Evolutionary conservation across 2,888 invertebrate genomes (phyloP).

Genomic region (Lasioglossum pauxillum): DNA sequence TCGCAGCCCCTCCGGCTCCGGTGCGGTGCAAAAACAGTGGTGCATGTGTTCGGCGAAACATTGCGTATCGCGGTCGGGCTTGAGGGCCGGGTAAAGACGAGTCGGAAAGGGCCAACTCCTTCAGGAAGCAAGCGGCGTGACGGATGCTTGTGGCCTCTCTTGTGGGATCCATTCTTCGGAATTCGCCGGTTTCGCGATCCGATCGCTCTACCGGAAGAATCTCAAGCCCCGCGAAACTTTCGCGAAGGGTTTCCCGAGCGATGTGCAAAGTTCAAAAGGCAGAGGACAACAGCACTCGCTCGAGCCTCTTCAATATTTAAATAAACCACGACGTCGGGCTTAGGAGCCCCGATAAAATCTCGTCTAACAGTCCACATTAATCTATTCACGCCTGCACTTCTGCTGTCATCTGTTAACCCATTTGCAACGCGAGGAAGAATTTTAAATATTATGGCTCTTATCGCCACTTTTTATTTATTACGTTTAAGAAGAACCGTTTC

Average conservation of each 20-base stretch:
- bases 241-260: conserved; percentile 14
- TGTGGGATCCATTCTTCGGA: conserved; percentile 63
- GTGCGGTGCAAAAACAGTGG: conserved; percentile 24
- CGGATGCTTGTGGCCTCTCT: conserved; percentile 51
- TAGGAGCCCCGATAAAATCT: not conserved
- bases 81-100: conserved; percentile 32
- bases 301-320: not conserved
- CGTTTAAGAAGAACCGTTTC: no score
- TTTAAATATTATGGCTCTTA: no score
- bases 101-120: conserved; percentile 60
- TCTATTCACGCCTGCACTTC: not conserved
- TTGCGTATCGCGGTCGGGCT: conserved; percentile 36
- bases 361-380: not conserved
- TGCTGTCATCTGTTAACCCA: not conserved
- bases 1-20: not conserved
- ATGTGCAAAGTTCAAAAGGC: conserved; percentile 20
- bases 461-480: no score
- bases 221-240: conserved; percentile 38
- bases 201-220: conserved; percentile 57
- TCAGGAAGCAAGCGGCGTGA: conserved; percentile 64
- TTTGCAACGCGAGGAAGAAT: no score
- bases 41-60: conserved; percentile 37
- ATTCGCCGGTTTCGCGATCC: conserved; percentile 55
- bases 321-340: not conserved
- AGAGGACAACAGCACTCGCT: conserved; percentile 2